phyloP scores from a whole-genome alignment of 2,113 vertebrate genomes.

The Galeopterus variegatus region DNA sequence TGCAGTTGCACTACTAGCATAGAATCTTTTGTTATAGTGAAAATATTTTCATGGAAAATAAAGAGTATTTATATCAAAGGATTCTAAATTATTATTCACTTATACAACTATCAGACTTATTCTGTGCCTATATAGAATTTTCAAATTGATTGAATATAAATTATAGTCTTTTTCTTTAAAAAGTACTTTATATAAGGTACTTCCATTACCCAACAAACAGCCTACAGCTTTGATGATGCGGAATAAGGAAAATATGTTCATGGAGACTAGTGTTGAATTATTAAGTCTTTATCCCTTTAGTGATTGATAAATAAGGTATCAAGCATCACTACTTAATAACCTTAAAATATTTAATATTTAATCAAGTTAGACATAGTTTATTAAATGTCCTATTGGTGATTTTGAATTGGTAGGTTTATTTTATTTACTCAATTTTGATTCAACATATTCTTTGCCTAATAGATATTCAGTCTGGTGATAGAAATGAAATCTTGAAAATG shows the following conservation, averaged over 20 bases:
- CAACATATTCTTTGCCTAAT: neutral
- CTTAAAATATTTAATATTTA: constrained; percentile 14
- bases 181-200: neutral
- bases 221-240: neutral
- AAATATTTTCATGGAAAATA: neutral
- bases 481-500: neutral
- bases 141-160: neutral
- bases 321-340: neutral
- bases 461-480: neutral
- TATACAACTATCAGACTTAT: neutral
- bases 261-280: neutral
- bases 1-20: neutral
- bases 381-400: neutral
- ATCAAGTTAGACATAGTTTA: neutral
- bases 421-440: constrained; percentile 32
- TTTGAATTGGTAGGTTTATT: neutral
- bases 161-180: neutral
- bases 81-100: neutral
- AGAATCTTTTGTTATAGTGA: neutral
- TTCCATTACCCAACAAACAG: neutral
- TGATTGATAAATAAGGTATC: neutral
- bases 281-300: neutral
- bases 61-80: neutral
- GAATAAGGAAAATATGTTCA: neutral
- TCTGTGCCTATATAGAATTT: neutral